These are phyloP conservation scores for Phymanthus crucifer DNA, from an alignment of 92 coral and sea anemone species.

Conservation along the genomic window DNA sequence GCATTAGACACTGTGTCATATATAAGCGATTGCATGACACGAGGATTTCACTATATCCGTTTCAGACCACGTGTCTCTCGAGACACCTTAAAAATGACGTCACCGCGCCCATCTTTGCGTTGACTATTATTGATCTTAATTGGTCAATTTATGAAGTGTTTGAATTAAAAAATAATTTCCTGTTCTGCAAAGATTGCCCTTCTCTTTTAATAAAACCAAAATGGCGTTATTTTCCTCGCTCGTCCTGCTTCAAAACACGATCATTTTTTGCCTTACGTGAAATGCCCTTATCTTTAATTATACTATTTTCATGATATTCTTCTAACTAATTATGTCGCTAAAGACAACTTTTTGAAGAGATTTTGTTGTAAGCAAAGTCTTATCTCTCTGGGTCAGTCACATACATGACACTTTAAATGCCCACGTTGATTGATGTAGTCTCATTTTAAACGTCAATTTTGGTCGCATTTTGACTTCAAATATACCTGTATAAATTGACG, in stretches of 20 bases:
- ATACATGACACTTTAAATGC: neutral
- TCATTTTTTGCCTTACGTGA: neutral
- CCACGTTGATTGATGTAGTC: neutral
- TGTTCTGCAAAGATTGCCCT: neutral
- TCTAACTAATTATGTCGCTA: neutral
- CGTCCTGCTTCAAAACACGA: too few species aligned
- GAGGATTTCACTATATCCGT: neutral
- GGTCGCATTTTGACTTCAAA: neutral
- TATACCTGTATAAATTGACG: neutral
- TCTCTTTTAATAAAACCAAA: too few species aligned
- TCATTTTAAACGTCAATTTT: neutral
- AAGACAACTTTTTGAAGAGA: neutral
- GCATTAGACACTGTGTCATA: slow-evolving; percentile 1
- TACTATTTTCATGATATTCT: neutral
- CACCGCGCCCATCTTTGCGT: neutral
- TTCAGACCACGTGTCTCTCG: neutral
- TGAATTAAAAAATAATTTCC: neutral
- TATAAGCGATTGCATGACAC: neutral
- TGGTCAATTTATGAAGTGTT: neutral
- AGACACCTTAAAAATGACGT: neutral
- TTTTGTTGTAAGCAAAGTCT: neutral
- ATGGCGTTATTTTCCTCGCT: too few species aligned
- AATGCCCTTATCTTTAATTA: neutral
- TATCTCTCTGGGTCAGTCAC: slow-evolving; percentile 1
- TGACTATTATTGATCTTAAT: neutral